Base-by-base conservation (phyloP, 1,140 invertebrate genomes). In the Rhynchophorus ferrugineus region DNA sequence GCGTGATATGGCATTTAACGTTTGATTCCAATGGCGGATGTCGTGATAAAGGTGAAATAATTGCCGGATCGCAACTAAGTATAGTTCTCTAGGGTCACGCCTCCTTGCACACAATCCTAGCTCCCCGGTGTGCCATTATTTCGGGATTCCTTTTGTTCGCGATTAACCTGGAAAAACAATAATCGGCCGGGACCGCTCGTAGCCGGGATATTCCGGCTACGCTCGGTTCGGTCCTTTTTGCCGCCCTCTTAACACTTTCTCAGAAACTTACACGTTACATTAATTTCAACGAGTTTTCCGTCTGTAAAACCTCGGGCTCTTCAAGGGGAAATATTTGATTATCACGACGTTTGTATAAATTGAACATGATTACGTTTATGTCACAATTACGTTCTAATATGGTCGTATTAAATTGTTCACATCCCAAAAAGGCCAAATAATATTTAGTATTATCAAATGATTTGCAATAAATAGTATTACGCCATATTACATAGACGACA, bases 11-110 rank as follows among this genome's bases (percentile, higher is more conserved):
- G 50, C 59, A 58, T 60, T 58, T 52, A 58, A 42, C 51, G 44
- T 58, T 60, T 54, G 51, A 49, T 55, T 51, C n/a, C 49, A 24
- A 19, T 49, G 44, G 48, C 56, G 53, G 56, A 52, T 58, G 49
- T 60, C 59, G 56, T 60, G 59, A 57, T 57, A 53, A 57, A 58
- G 59, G 56, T 58, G 57, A 58, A 60, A 60, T 60, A 60, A 60
- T 60, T 60, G 59, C 54, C 41, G 52, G 59, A 45, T 58, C 47
- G 59, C 49, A 58, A 58, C 44, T 58, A 53, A 53, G 44, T 49
- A 53, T 54, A 56, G 52, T 47, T 46, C 55, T 14, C 39, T 11
- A 11, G 24, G 24, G 24, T 11, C 11, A 29, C 24, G 24, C 24
- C 24, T 29, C 24, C 24, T 29, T 29, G 24, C 24, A 29, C n/a